Base-by-base conservation (phyloP, 1,140 invertebrate genomes). In the Pantala flavescens region DNA sequence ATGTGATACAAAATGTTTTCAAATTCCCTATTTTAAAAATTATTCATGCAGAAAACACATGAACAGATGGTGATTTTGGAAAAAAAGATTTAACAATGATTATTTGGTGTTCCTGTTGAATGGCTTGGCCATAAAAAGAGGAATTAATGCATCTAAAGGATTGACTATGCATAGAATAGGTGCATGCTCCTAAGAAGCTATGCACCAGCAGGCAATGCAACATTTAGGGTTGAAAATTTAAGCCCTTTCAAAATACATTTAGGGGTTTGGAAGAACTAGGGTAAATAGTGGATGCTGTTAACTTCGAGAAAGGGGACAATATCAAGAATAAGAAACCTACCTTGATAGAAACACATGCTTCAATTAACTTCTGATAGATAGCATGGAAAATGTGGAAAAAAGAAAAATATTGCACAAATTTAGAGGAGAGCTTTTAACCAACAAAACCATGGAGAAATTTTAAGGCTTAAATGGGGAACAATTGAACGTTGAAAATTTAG, bases 311-410 rank as follows among this genome's bases (percentile, higher is more conserved):
- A 75, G 73, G 75, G 80, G 76, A 74, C 74, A 78, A 79, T 80
- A 80, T 81, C 80, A 82, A 79, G 78, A 81, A 79, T 84, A 81
- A 79, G 78, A 77, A 80, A 85, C 90, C 90, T 90, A 93, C 92
- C 91, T 93, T 93, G 82, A 94, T 89, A 82, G 91, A 90, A 87
- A 93, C 91, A 90, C 91, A 93, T 87, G 92, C 90, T 88, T 93
- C 91, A 87, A 91, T 89, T 88, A 93, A 90, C 91, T 93, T 93
- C 91, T 93, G 90, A 86, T 73, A 63, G 49, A 63, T 21, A 75
- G 77, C 76, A 78, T 79, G 79, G 78, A 79, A 36, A 78, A 79
- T 49, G 76, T 74, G 73, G 76, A 77, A 75, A 70, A 75, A 16
- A 43, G 74, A 63, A 21, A 63, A 63, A 63, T 36, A 36, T 36